phyloP scores from a whole-genome alignment of 2,888 invertebrate species.

The Toxonevra muliebris region DNA sequence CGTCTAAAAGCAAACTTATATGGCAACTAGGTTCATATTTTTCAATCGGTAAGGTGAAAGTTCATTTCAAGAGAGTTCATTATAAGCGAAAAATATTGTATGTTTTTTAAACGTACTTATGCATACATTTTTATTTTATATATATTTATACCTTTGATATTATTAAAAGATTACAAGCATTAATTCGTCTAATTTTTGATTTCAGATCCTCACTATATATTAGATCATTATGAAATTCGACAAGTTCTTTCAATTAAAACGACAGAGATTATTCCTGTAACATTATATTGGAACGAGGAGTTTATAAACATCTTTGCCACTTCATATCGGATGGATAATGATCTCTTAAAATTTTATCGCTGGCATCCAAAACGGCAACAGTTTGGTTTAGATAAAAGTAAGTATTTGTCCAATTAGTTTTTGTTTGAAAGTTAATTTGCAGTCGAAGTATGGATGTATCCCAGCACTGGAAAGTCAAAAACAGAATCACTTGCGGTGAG shows the following conservation, averaged over 20 bases:
- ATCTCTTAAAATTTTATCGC: constrained; percentile 42
- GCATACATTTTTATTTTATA: no score
- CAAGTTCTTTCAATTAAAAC: constrained; percentile 48
- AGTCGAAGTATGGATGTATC: no score
- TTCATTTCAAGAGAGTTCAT: no score
- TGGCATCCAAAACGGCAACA: constrained; percentile 47
- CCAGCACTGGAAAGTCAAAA: no score
- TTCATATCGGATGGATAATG: constrained; percentile 37
- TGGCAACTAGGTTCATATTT: no score
- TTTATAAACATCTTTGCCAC: constrained; percentile 48
- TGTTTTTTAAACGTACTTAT: no score
- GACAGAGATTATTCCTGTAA: constrained; percentile 43
- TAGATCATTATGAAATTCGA: constrained; percentile 53
- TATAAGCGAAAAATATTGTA: no score
- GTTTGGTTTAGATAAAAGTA: constrained; percentile 52
- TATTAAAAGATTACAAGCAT: no score
- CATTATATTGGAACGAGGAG: constrained; percentile 23
- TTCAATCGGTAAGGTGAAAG: no score
- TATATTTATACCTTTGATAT: no score
- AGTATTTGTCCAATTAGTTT: constrained; percentile 37
- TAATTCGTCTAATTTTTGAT: constrained; percentile 15
- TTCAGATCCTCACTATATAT: constrained; percentile 42
- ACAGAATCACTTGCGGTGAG: no score
- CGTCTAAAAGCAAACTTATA: no score
- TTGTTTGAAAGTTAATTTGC: neutral